Conservation (phyloP, 2,888 invertebrate genomes). For the Cataglyphis rosenhaueri region DNA sequence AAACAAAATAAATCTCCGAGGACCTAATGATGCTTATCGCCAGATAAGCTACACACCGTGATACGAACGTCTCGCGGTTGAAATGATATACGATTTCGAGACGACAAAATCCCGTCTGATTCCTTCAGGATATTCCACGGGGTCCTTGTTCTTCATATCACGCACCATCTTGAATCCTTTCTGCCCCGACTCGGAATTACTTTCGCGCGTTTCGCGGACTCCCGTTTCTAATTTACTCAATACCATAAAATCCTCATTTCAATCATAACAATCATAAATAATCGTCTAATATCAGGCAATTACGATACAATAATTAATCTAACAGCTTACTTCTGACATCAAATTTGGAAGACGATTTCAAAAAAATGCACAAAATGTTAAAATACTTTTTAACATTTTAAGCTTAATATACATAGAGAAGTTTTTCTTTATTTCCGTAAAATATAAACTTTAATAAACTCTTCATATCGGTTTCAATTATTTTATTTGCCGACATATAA, state of each 20-base stretch:
- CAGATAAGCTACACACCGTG: slow-evolving; percentile 8
- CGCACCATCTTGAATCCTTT: slow-evolving; percentile 45
- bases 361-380: neutral
- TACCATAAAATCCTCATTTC: neutral
- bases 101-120: slow-evolving; percentile 58
- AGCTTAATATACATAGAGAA: neutral
- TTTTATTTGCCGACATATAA: neutral
- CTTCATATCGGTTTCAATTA: neutral
- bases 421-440: neutral
- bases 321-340: neutral
- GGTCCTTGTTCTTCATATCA: slow-evolving; percentile 47
- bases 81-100: slow-evolving; percentile 61
- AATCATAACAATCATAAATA: neutral
- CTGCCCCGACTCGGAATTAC: slow-evolving; percentile 26
- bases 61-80: slow-evolving; percentile 15
- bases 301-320: neutral
- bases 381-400: neutral
- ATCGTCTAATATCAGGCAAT: neutral
- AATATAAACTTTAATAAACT: neutral
- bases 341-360: neutral
- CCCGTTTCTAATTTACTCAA: neutral
- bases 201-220: neutral
- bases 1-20: slow-evolving; percentile 13
- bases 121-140: slow-evolving; percentile 57
- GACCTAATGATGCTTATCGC: slow-evolving; percentile 23